A percentile compares a stretch with the other conserved stretches of the same genome.
These are phyloP conservation scores for Philaenus spumarius DNA, from an alignment of 1,140 invertebrate species.

Conservation along the genomic window DNA sequence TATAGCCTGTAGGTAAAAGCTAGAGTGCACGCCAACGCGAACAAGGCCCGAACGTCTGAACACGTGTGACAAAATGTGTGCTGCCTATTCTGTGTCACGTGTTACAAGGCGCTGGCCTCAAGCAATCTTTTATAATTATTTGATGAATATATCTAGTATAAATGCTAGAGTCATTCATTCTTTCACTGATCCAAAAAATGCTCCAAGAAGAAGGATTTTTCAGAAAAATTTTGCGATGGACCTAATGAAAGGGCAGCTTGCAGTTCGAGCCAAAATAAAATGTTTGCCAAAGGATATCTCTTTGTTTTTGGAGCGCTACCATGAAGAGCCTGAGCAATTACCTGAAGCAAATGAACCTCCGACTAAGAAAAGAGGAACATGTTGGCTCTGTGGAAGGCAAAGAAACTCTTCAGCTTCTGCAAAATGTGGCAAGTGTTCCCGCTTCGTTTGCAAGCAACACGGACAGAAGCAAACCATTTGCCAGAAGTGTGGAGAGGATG, in stretches of 20 bases:
- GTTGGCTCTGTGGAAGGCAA: not conserved
- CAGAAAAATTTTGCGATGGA: conserved; percentile 14
- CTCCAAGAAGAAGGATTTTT: conserved; percentile 14
- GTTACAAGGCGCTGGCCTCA: conserved; percentile 33
- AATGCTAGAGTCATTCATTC: conserved; percentile 18
- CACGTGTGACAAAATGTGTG: too few species aligned
- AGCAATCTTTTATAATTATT: conserved; percentile 29
- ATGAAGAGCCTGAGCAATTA: not conserved
- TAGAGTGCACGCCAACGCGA: too few species aligned
- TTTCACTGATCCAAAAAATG: not conserved
- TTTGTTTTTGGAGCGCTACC: not conserved
- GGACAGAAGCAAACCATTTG: not conserved
- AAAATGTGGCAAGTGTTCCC: not conserved
- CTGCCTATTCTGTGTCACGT: too few species aligned
- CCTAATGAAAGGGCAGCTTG: not conserved
- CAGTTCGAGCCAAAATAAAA: not conserved
- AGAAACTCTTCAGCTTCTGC: not conserved
- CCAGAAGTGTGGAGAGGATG: not conserved
- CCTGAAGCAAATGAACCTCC: not conserved
- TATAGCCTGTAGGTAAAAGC: too few species aligned
- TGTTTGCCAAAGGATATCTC: not conserved
- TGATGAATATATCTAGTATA: conserved; percentile 30
- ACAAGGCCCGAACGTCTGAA: too few species aligned
- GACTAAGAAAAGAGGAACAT: not conserved
- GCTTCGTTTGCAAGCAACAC: not conserved